Evolutionary conservation across 2,888 invertebrate genomes (phyloP).

Genomic region (Pristionchus mayeri): DNA sequence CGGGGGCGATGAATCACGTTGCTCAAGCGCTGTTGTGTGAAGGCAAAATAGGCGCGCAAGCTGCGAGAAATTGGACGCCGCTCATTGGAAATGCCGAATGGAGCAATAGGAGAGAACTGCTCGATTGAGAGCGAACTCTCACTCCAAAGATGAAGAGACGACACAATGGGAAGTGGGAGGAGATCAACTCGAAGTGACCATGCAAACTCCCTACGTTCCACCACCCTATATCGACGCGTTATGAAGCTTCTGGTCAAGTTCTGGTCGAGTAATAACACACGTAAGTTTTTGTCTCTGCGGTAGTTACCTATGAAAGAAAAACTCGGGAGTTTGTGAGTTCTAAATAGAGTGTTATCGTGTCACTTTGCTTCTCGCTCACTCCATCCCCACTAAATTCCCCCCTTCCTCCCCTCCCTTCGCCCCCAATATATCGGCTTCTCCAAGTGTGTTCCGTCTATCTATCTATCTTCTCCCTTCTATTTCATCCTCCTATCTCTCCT

Average conservation of each 20-base stretch:
- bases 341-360: constrained; percentile 32
- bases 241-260: constrained; percentile 17
- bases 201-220: constrained; percentile 34
- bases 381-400: constrained; percentile 11
- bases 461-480: constrained; percentile 41
- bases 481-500: constrained; percentile 20
- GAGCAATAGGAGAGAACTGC: background rate
- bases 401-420: background rate
- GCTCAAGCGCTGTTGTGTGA: constrained; percentile 10
- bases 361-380: constrained; percentile 23
- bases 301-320: background rate
- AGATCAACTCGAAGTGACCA: background rate
- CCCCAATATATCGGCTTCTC: constrained; percentile 27
- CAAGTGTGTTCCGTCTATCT: constrained; percentile 43
- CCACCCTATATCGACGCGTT: constrained; percentile 5
- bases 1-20: background rate
- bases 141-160: background rate
- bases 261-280: constrained; percentile 6
- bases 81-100: background rate
- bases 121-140: background rate
- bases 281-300: background rate
- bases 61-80: background rate
- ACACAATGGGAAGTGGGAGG: constrained; percentile 1
- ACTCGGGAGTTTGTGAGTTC: background rate
- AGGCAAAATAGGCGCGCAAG: background rate